Evolutionary conservation across 2,888 invertebrate species (phyloP).

Genomic region (Ichneumon xanthorius): DNA sequence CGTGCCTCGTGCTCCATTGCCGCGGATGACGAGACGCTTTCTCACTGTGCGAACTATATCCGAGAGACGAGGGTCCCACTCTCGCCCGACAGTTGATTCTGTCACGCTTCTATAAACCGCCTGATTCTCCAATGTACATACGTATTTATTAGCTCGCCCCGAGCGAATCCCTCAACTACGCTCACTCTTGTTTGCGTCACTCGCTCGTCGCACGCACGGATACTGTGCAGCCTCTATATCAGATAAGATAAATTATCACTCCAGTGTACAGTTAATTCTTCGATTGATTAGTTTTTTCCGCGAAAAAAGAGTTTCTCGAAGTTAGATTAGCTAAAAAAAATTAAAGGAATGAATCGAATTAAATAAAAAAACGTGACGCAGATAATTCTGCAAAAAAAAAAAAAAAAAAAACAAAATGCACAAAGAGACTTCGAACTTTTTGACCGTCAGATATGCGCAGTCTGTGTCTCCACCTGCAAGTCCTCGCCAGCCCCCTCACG

Average conservation of each 20-base stretch:
- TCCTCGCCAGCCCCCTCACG: neutral
- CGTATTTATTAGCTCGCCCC: slow-evolving; percentile 60
- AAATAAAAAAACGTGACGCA: no score
- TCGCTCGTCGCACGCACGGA: neutral
- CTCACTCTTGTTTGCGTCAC: slow-evolving; percentile 7
- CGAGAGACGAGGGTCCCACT: slow-evolving; percentile 61
- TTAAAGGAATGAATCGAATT: no score
- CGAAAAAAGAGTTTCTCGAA: neutral
- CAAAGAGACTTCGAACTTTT: no score
- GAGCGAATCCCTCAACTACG: neutral
- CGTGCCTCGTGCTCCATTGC: slow-evolving; percentile 72
- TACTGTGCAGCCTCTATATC: neutral
- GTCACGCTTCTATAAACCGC: slow-evolving; percentile 53
- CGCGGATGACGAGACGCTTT: slow-evolving; percentile 80
- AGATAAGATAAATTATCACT: neutral
- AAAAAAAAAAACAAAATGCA: no score
- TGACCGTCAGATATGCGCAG: no score
- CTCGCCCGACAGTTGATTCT: slow-evolving; percentile 54
- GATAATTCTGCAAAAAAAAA: no score
- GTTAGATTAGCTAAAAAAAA: no score
- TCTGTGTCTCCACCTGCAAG: neutral
- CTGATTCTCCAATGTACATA: slow-evolving; percentile 46
- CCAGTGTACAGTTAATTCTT: neutral
- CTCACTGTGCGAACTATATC: slow-evolving; percentile 58
- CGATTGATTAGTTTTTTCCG: neutral